phyloP scores from a whole-genome alignment of 1,140 invertebrate species.

The Drosophila jambulina region DNA sequence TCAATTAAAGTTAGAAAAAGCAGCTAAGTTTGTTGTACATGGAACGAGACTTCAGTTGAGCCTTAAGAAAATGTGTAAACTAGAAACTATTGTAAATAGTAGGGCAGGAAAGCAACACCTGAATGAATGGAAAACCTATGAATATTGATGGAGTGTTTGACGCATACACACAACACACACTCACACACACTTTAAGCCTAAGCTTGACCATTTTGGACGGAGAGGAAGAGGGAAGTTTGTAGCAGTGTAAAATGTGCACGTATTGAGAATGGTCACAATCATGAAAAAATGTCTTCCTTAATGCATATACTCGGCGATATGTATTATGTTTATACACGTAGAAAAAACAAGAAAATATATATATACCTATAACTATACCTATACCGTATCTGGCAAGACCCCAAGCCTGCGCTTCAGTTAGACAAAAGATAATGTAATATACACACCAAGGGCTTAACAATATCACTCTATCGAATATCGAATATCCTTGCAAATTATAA shows the following conservation, averaged over 20 bases:
- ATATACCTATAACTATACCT: conserved; percentile 55
- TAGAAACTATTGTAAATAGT: conserved; percentile 60
- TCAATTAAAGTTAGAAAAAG: conserved; percentile 12
- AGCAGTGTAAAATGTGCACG: conserved; percentile 50
- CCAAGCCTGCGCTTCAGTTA: conserved; percentile 74
- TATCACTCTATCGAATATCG: conserved; percentile 45
- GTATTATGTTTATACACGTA: conserved; percentile 72
- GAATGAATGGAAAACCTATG: conserved; percentile 45
- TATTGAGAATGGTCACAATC: conserved; percentile 83
- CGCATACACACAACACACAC: conserved; percentile 29
- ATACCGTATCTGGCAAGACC: conserved; percentile 59
- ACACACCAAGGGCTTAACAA: conserved; percentile 29
- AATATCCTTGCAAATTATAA: conserved; percentile 65
- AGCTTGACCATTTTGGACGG: conserved; percentile 67
- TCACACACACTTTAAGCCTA: conserved; percentile 59
- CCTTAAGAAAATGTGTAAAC: conserved; percentile 59
- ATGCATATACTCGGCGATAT: conserved; percentile 81
- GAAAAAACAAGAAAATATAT: conserved; percentile 39
- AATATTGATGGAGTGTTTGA: conserved; percentile 63
- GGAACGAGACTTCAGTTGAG: conserved; percentile 61
- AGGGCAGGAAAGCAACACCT: conserved; percentile 13
- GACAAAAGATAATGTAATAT: conserved; percentile 49
- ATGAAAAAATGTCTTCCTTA: conserved; percentile 85
- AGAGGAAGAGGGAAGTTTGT: conserved; percentile 24
- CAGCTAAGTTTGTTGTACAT: conserved; percentile 46